Conservation (phyloP, 2,113 vertebrate species). For the Silurus asotus region DNA sequence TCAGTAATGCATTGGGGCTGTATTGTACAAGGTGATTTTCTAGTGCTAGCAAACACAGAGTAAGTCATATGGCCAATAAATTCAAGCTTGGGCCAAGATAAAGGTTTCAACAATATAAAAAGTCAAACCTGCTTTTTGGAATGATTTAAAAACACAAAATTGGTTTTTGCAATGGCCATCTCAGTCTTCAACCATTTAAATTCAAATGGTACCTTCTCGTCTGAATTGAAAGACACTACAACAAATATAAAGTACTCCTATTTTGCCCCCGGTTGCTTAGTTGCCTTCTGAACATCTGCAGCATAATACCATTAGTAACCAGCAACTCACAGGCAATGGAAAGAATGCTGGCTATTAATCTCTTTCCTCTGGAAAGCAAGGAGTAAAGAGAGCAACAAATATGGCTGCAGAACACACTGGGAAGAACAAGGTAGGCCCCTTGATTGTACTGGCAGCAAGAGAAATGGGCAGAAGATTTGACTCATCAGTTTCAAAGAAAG, state of each 20-base stretch:
- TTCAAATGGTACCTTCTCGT: not conserved
- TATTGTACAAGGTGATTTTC: not conserved
- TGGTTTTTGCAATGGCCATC: not conserved
- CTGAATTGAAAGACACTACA: not conserved
- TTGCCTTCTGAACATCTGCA: slow-evolving; percentile 15
- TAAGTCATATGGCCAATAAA: not conserved
- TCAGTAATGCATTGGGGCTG: not conserved
- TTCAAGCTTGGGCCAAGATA: not conserved
- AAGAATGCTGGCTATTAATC: slow-evolving; percentile 15
- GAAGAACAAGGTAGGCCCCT: not conserved
- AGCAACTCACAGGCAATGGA: not conserved
- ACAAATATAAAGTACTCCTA: not conserved
- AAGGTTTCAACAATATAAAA: not conserved
- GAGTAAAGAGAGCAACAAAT: not conserved
- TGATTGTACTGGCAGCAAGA: slow-evolving; percentile 8
- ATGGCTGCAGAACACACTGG: not conserved
- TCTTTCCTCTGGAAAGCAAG: not conserved
- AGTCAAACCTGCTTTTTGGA: not conserved
- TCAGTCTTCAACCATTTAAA: not conserved
- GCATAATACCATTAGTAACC: slow-evolving; percentile 7
- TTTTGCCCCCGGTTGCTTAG: slow-evolving; percentile 6
- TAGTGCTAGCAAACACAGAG: not conserved
- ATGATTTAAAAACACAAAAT: not conserved
- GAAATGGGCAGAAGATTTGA: not conserved
- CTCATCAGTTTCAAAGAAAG: not conserved